Evolutionary conservation across 2,797 vertebrate genomes (phyloP).

Genomic region (Bovichtus diacanthus): DNA sequence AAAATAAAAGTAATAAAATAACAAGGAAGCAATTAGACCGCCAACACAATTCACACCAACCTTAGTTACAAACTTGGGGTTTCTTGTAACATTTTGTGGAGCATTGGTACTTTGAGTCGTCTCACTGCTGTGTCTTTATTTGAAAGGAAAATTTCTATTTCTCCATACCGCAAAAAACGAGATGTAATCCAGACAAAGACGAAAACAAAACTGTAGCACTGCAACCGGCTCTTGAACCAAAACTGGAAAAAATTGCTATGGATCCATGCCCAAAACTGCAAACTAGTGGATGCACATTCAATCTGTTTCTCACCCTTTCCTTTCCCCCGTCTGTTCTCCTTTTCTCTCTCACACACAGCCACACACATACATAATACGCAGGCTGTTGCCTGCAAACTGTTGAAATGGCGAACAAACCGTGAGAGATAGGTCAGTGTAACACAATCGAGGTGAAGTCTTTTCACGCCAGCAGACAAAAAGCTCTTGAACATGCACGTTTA

Average conservation of each 20-base stretch:
- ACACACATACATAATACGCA: slow-evolving; percentile 1
- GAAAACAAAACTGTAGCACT: background rate
- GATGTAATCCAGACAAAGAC: slow-evolving; percentile 1
- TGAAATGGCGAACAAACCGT: background rate
- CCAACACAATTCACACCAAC: background rate
- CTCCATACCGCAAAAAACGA: background rate
- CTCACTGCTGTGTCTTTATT: background rate
- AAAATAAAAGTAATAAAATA: background rate
- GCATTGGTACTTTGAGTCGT: background rate
- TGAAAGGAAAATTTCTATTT: background rate
- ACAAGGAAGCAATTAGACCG: background rate
- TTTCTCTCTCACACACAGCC: background rate
- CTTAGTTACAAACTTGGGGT: background rate
- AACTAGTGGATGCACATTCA: background rate
- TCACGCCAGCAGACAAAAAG: slow-evolving; percentile 12
- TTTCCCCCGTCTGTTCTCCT: background rate
- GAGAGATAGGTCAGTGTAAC: background rate
- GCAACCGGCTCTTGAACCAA: slow-evolving; percentile 14
- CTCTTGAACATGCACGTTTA: slow-evolving; percentile 25
- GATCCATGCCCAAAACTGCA: background rate
- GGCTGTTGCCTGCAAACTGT: slow-evolving; percentile 2
- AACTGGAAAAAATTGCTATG: background rate
- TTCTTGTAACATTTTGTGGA: background rate
- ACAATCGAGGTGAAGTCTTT: background rate
- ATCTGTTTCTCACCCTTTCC: background rate